Conservation (phyloP, 2,113 vertebrate genomes). For the Barbus barbus region DNA sequence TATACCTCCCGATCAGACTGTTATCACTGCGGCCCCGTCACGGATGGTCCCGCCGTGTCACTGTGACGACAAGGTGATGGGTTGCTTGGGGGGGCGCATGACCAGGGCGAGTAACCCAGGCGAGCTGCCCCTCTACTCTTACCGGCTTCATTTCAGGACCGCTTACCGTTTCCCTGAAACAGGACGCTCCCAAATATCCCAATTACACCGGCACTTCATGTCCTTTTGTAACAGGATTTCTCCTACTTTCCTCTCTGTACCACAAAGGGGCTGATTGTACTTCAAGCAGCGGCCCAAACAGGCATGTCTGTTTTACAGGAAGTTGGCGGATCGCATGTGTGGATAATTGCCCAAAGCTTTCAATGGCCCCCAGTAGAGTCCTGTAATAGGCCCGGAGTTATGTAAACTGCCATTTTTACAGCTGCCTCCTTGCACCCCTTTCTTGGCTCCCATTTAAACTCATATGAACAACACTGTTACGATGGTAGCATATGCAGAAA, state of each 20-base stretch:
- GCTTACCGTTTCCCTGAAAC: conserved; percentile 83
- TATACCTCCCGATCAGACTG: conserved; percentile 88
- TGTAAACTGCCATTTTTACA: conserved; percentile 55
- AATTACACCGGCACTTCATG: conserved; percentile 92
- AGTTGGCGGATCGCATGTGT: conserved; percentile 58
- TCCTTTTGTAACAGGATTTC: conserved; percentile 86
- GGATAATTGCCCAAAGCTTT: conserved; percentile 56
- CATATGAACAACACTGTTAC: background rate
- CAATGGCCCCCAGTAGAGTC: conserved; percentile 66
- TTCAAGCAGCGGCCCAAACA: conserved; percentile 63
- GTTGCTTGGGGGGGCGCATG: conserved; percentile 54
- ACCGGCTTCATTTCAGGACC: conserved; percentile 83
- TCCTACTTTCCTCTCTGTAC: conserved; percentile 58
- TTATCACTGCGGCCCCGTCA: conserved; percentile 81
- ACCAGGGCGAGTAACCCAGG: conserved; percentile 62
- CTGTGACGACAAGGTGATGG: conserved; percentile 20
- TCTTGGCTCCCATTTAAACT: conserved; percentile 21
- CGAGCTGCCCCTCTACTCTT: too few species aligned
- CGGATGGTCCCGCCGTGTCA: conserved; percentile 77
- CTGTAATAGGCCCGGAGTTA: conserved; percentile 51
- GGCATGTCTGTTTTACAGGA: conserved; percentile 71
- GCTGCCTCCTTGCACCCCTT: background rate
- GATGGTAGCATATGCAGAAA: background rate
- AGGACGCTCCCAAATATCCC: conserved; percentile 86
- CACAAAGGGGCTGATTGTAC: conserved; percentile 83